These are phyloP conservation scores for Donacobius atricapilla DNA, from an alignment of 2,113 vertebrate genomes.

Conservation along the genomic window DNA sequence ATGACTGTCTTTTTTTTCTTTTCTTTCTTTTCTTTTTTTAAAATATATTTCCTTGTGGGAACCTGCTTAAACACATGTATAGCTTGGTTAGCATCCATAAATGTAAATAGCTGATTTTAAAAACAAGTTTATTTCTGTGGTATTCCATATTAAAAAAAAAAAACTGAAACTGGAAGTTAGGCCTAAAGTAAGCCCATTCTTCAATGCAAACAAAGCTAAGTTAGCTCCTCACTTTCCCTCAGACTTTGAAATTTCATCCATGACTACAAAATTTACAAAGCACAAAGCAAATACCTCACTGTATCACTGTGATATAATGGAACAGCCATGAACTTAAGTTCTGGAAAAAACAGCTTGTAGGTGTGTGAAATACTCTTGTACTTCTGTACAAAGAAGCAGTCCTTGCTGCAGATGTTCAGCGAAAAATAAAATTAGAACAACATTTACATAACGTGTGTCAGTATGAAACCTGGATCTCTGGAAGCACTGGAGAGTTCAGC, in stretches of 20 bases:
- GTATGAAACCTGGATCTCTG: neutral
- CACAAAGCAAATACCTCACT: neutral
- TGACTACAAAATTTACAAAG: neutral
- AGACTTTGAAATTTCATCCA: neutral
- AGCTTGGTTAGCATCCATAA: neutral
- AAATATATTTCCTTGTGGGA: neutral
- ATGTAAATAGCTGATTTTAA: neutral
- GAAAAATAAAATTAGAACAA: constrained; percentile 17
- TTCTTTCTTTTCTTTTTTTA: neutral
- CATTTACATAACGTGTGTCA: neutral
- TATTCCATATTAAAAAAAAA: neutral
- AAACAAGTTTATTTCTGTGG: neutral
- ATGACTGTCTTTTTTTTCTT: neutral
- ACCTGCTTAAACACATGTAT: neutral
- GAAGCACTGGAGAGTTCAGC: constrained; percentile 39
- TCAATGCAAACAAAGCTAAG: neutral
- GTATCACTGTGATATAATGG: neutral
- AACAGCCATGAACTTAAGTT: neutral
- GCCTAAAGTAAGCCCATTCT: neutral
- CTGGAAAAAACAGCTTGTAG: neutral
- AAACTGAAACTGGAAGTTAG: neutral
- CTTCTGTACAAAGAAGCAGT: neutral
- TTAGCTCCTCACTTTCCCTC: neutral
- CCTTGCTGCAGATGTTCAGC: neutral
- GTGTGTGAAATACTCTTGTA: neutral